Percentiles rank a stretch among this genome's conserved stretches.
These are phyloP conservation scores for Platysternon megacephalum DNA, from an alignment of 2,113 vertebrate species.

Conservation along the genomic window DNA sequence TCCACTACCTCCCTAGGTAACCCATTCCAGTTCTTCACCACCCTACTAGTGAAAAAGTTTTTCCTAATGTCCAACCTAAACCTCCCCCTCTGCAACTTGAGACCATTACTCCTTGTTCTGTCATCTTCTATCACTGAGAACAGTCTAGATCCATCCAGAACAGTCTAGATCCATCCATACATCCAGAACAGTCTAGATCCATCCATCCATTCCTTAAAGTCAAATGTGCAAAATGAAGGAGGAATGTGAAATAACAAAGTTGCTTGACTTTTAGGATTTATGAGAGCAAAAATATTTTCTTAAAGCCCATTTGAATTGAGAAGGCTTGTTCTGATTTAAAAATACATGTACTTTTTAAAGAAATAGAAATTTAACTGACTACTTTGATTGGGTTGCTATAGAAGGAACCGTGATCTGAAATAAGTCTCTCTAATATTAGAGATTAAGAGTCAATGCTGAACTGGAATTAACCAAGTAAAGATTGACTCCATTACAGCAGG, in stretches of 20 bases:
- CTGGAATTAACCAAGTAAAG: too few relatives aligned
- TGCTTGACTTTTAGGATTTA: background rate
- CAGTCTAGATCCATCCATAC: too few relatives aligned
- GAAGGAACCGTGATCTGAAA: background rate
- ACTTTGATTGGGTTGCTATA: background rate
- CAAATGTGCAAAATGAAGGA: background rate
- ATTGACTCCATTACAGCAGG: background rate
- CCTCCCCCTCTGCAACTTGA: too few relatives aligned
- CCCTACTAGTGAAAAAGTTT: too few relatives aligned
- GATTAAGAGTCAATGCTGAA: too few relatives aligned
- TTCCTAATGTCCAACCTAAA: too few relatives aligned
- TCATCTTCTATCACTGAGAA: too few relatives aligned
- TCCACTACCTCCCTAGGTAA: too few relatives aligned
- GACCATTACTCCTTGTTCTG: too few relatives aligned
- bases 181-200: too few relatives aligned
- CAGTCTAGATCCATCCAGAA: too few relatives aligned
- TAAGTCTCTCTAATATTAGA: constrained; percentile 21
- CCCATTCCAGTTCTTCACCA: too few relatives aligned
- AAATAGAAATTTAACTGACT: constrained; percentile 4
- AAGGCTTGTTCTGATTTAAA: constrained; percentile 31
- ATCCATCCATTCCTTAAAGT: background rate
- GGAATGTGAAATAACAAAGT: background rate
- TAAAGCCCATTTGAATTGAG: background rate
- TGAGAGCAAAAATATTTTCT: background rate
- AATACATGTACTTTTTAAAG: background rate